phyloP scores from a whole-genome alignment of 2,113 vertebrate genomes.

The Hucho hucho region DNA sequence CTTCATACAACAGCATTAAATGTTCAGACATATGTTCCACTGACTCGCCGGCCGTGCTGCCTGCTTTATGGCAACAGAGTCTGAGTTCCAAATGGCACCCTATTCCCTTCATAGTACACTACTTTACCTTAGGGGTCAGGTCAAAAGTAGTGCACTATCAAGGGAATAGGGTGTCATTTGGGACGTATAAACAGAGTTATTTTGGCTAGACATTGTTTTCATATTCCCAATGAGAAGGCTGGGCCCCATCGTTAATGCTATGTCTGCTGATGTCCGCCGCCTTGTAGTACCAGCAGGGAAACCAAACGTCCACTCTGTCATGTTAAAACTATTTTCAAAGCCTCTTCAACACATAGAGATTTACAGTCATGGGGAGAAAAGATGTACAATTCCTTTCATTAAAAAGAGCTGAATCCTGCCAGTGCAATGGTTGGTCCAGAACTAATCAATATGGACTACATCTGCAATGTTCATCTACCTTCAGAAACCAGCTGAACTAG shows the following conservation, averaged over 20 bases:
- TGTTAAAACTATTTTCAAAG: constrained; percentile 11
- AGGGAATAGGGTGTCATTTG: no score
- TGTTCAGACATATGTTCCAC: constrained; percentile 37
- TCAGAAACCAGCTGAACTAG: no score
- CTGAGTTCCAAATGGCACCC: background rate
- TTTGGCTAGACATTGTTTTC: constrained; percentile 24
- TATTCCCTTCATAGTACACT: no score
- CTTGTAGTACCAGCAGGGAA: background rate
- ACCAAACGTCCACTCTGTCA: constrained; percentile 1
- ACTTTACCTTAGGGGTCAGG: no score
- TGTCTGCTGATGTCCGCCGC: background rate
- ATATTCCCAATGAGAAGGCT: background rate
- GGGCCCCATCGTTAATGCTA: background rate
- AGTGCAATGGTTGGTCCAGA: background rate
- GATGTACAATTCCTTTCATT: background rate
- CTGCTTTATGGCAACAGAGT: constrained; percentile 21
- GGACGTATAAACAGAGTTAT: no score
- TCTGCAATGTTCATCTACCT: background rate
- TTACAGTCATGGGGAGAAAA: background rate
- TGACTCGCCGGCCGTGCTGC: background rate
- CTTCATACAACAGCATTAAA: constrained; percentile 39
- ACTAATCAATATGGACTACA: background rate
- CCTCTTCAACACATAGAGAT: background rate
- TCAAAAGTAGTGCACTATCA: no score
- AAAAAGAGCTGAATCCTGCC: background rate